Evolutionary conservation across 2,797 vertebrate species (phyloP).

Genomic region (Lindbergichthys nudifrons): DNA sequence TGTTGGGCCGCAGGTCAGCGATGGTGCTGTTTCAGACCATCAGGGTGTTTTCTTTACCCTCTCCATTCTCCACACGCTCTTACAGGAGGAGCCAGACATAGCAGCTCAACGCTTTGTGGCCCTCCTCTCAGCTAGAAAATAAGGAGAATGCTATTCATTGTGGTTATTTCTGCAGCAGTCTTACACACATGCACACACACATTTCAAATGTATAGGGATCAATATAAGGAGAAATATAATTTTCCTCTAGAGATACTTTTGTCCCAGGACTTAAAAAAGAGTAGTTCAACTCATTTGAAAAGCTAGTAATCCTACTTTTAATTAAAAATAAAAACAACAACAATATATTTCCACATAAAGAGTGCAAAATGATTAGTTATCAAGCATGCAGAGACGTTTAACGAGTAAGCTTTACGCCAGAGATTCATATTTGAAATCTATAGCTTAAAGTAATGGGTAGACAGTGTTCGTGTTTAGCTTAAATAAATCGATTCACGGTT

Average conservation of each 20-base stretch:
- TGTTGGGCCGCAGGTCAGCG: constrained; percentile 64
- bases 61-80: constrained; percentile 55
- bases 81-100: constrained; percentile 49
- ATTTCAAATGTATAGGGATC: constrained; percentile 9
- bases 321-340: neutral
- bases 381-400: no score
- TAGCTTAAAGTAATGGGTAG: neutral
- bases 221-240: neutral
- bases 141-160: constrained; percentile 34
- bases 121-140: constrained; percentile 63
- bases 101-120: constrained; percentile 51
- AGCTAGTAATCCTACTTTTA: neutral
- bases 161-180: constrained; percentile 38
- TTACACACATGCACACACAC: constrained; percentile 12
- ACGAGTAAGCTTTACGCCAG: no score
- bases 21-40: constrained; percentile 56
- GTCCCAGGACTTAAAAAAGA: neutral
- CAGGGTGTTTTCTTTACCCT: constrained; percentile 70
- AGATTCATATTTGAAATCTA: no score
- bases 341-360: neutral
- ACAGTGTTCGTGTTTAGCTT: neutral
- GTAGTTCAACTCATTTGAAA: neutral
- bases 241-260: neutral
- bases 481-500: neutral
- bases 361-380: no score